Evolutionary conservation across 2,113 vertebrate genomes (phyloP).

Genomic region (Corynorhinus townsendii): DNA sequence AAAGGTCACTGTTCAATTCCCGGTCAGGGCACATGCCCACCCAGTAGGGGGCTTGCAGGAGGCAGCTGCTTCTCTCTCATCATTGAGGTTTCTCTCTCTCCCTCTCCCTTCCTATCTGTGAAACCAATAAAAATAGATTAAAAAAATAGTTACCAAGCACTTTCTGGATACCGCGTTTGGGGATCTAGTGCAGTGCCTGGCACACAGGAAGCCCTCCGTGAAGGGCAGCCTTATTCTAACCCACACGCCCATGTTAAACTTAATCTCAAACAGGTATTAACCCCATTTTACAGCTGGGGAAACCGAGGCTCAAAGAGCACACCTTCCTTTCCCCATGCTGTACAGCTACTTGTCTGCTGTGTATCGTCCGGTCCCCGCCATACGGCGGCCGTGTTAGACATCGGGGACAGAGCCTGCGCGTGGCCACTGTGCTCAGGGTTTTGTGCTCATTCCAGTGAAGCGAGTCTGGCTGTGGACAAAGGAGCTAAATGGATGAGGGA

Average conservation of each 20-base stretch:
- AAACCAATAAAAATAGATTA: too few relatives aligned
- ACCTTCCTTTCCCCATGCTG: not conserved
- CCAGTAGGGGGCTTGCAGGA: too few relatives aligned
- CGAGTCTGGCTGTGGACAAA: not conserved
- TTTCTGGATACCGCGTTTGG: not conserved
- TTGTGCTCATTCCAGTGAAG: not conserved
- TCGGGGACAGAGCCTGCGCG: accelerated
- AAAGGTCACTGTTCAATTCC: too few relatives aligned
- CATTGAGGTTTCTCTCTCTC: too few relatives aligned
- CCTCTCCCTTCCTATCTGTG: too few relatives aligned
- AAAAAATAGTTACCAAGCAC: too few relatives aligned
- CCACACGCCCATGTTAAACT: not conserved
- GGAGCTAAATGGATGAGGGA: not conserved
- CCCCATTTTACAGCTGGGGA: not conserved
- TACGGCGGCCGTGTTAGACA: not conserved
- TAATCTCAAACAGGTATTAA: not conserved
- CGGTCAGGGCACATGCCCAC: too few relatives aligned
- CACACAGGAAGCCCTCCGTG: accelerated
- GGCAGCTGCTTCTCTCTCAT: too few relatives aligned
- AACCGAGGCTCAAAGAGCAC: not conserved
- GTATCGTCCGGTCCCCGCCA: accelerated
- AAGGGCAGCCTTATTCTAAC: not conserved
- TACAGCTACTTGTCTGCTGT: too few relatives aligned
- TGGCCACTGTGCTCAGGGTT: too few relatives aligned
- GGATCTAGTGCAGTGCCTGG: too few relatives aligned